Conservation (phyloP, 1,140 invertebrate genomes). For the Zaprionus davidi region DNA sequence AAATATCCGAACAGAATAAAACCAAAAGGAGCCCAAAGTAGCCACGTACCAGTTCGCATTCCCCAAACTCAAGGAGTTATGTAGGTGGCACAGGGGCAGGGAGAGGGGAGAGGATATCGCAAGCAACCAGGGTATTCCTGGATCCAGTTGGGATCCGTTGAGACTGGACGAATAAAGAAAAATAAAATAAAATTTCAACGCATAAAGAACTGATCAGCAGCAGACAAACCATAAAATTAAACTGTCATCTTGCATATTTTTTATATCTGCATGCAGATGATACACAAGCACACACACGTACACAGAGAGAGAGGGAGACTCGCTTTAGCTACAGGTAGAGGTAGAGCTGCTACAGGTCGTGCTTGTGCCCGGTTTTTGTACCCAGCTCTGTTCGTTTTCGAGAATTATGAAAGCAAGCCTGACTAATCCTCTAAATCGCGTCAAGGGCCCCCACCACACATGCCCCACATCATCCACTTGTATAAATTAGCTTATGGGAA, state of each 20-base stretch:
- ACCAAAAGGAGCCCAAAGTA: slow-evolving; percentile 55
- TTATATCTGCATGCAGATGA: slow-evolving; percentile 74
- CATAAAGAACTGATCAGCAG: slow-evolving; percentile 84
- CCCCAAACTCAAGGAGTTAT: slow-evolving; percentile 41
- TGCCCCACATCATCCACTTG: slow-evolving; percentile 70
- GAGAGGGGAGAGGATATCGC: neutral
- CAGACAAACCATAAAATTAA: slow-evolving; percentile 84
- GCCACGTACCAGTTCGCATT: slow-evolving; percentile 64
- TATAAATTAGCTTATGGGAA: slow-evolving; percentile 84
- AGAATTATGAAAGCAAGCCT: slow-evolving; percentile 83
- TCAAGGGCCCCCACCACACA: slow-evolving; percentile 66
- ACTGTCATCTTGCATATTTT: slow-evolving; percentile 84
- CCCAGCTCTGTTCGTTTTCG: slow-evolving; percentile 39
- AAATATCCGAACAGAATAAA: slow-evolving; percentile 14
- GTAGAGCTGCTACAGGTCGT: slow-evolving; percentile 24
- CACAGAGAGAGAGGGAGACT: slow-evolving; percentile 1
- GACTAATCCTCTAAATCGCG: slow-evolving; percentile 83
- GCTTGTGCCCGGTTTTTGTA: slow-evolving; percentile 12
- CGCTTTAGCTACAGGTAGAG: slow-evolving; percentile 53
- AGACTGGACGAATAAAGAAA: slow-evolving; percentile 14
- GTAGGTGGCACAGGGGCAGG: slow-evolving; percentile 15
- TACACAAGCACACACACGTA: slow-evolving; percentile 33
- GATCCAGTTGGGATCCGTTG: neutral
- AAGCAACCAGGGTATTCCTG: neutral
- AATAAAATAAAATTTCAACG: slow-evolving; percentile 71